A percentile compares a stretch with the other conserved stretches of the same genome.
Evolutionary conservation across 2,797 vertebrate genomes (phyloP).

Genomic region (Lepus townsendii): DNA sequence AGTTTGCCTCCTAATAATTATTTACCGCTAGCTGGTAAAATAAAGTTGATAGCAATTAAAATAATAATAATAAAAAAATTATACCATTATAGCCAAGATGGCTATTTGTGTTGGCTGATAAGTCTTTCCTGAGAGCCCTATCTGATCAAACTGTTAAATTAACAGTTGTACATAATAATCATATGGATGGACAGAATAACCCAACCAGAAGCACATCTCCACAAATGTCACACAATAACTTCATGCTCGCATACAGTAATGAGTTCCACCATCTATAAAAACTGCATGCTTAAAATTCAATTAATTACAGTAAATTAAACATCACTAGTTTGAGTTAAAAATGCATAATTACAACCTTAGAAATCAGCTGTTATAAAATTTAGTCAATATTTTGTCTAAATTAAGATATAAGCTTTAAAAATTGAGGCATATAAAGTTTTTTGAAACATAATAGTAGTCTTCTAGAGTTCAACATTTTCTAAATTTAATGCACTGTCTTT

Average conservation of each 20-base stretch:
- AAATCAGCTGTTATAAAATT: conserved; percentile 23
- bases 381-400: neutral
- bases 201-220: neutral
- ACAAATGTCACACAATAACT: conserved; percentile 24
- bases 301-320: neutral
- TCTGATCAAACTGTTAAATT: neutral
- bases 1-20: conserved; percentile 21
- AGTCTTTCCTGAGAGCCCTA: neutral
- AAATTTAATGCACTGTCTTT: neutral
- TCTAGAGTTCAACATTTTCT: conserved; percentile 12
- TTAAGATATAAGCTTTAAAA: conserved; percentile 41
- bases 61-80: neutral
- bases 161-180: neutral
- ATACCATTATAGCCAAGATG: neutral
- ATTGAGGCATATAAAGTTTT: neutral
- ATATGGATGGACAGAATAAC: neutral
- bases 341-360: conserved; percentile 33
- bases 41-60: neutral
- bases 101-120: neutral
- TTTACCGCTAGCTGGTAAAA: neutral
- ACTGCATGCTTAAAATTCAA: neutral
- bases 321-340: conserved; percentile 26
- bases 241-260: neutral
- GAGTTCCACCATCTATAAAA: conserved; percentile 14
- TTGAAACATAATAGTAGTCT: neutral